A percentile compares a stretch with the other conserved stretches of the same genome.
phyloP scores from a whole-genome alignment of 2,797 vertebrate species.

The Poecilia picta region DNA sequence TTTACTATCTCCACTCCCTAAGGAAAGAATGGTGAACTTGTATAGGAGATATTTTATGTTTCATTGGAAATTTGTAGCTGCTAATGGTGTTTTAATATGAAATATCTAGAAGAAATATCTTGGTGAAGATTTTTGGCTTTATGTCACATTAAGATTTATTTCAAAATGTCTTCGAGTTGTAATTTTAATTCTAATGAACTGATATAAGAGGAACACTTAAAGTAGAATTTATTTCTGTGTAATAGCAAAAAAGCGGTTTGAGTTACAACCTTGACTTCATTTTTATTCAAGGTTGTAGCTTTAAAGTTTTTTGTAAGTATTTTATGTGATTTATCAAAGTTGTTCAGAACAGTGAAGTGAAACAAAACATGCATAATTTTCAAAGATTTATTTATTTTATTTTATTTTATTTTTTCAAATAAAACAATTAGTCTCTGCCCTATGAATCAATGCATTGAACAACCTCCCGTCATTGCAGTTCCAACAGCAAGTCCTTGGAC shows the following conservation, averaged over 20 bases:
- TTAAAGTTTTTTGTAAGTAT: background rate
- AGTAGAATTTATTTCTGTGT: background rate
- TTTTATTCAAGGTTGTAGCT: too few species aligned
- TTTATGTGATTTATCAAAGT: background rate
- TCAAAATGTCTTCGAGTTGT: background rate
- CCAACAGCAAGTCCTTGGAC: background rate
- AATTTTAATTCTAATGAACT: background rate
- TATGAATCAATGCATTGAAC: background rate
- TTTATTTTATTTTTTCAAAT: background rate
- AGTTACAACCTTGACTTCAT: background rate
- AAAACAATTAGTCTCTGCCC: background rate
- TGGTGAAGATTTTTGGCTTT: background rate
- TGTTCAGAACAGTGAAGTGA: background rate
- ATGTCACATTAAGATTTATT: background rate
- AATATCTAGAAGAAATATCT: background rate
- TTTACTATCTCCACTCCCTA: slow-evolving; percentile 32
- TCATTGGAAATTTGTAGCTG: slow-evolving; percentile 8
- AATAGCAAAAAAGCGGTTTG: background rate
- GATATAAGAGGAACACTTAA: background rate
- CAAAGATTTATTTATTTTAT: background rate
- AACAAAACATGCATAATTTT: background rate
- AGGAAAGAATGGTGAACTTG: slow-evolving; percentile 22
- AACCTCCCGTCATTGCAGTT: background rate
- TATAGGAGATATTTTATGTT: slow-evolving; percentile 8
- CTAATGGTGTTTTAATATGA: background rate